phyloP scores from a whole-genome alignment of 2,888 invertebrate genomes.

The Andrena praecox region DNA sequence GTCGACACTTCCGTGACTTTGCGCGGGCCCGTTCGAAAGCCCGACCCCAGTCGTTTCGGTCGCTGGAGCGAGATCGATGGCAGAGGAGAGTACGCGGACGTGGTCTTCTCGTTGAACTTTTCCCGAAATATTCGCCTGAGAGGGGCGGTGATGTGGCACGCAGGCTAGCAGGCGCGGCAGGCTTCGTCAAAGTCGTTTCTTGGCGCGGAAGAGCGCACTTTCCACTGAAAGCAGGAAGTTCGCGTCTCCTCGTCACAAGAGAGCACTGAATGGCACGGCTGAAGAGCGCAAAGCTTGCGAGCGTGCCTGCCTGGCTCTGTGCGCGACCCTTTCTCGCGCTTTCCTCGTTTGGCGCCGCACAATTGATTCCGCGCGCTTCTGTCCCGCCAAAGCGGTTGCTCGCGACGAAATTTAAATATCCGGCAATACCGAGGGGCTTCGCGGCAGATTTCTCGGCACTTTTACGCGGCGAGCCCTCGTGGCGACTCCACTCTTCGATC shows the following conservation, averaged over 20 bases:
- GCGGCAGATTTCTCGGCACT: background rate
- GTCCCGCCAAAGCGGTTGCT: too few relatives aligned
- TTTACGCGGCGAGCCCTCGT: background rate
- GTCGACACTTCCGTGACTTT: slow-evolving; percentile 69
- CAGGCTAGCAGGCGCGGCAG: background rate
- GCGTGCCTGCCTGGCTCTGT: background rate
- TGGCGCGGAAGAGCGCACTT: slow-evolving; percentile 39
- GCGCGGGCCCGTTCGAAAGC: slow-evolving; percentile 19
- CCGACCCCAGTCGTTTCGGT: slow-evolving; percentile 12
- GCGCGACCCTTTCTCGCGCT: slow-evolving; percentile 17
- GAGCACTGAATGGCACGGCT: slow-evolving; percentile 28
- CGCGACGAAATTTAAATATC: slow-evolving; percentile 4
- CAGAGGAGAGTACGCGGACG: too few relatives aligned
- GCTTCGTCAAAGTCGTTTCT: slow-evolving; percentile 46
- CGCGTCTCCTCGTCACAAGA: slow-evolving; percentile 33
- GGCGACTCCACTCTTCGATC: background rate
- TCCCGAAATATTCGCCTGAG: background rate
- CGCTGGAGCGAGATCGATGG: slow-evolving; percentile 44
- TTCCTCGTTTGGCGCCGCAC: background rate
- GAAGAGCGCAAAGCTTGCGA: slow-evolving; percentile 20
- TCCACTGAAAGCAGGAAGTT: slow-evolving; percentile 51
- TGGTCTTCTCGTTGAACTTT: background rate
- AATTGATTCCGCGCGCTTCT: slow-evolving; percentile 29
- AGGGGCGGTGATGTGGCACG: background rate
- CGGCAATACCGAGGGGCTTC: background rate